These are phyloP conservation scores for Bombus picipes DNA, from an alignment of 1,140 invertebrate species.

Conservation along the genomic window DNA sequence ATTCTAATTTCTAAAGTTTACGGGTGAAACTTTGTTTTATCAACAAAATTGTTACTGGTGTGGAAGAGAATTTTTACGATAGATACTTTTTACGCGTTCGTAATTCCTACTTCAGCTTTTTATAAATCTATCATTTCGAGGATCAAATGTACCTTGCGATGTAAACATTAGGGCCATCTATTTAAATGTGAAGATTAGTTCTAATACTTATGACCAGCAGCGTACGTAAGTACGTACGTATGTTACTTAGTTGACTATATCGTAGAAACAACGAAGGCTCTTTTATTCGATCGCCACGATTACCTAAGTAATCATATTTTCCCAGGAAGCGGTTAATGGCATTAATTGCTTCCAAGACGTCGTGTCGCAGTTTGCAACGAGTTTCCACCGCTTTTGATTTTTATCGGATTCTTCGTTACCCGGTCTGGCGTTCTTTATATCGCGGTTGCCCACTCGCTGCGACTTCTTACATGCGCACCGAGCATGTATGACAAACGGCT, in stretches of 20 bases:
- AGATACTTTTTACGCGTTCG: no score
- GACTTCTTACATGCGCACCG: conserved; percentile 29
- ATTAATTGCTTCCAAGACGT: conserved; percentile 29
- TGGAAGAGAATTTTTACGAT: no score
- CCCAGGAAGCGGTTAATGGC: background rate
- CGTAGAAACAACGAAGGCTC: background rate
- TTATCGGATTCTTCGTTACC: conserved; percentile 32
- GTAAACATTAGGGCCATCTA: no score
- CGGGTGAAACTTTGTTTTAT: no score
- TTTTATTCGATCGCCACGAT: background rate
- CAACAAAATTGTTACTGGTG: no score
- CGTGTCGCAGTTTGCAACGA: conserved; percentile 5
- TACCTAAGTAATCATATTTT: conserved; percentile 7
- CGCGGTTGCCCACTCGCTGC: conserved; percentile 9
- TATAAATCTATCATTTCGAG: no score
- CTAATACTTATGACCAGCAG: no score
- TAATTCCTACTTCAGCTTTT: no score
- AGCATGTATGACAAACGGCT: conserved; percentile 23
- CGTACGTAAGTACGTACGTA: no score
- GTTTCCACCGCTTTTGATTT: conserved; percentile 28
- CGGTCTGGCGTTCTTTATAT: background rate
- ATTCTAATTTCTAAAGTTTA: no score
- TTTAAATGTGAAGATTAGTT: no score
- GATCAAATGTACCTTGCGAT: no score
- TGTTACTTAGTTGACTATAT: background rate